A percentile compares a stretch with the other conserved stretches of the same genome.
Conservation (phyloP, 2,113 vertebrate genomes). For the Microtus pennsylvanicus region DNA sequence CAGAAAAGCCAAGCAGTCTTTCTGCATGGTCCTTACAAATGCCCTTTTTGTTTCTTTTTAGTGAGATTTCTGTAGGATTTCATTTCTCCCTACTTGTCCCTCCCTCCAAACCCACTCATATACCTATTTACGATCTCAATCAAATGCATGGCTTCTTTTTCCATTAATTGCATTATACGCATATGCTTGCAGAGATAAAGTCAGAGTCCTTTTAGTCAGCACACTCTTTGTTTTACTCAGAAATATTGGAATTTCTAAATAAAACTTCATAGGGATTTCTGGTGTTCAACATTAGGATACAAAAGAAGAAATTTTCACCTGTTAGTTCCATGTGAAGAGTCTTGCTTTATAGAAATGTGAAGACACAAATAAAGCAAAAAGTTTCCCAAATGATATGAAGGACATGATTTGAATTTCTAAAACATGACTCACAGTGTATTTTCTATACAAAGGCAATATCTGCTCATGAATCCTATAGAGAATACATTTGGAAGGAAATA, state of each 20-base stretch:
- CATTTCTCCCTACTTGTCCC: too few species aligned
- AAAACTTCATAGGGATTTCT: background rate
- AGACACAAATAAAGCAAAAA: background rate
- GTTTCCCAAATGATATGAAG: background rate
- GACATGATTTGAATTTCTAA: background rate
- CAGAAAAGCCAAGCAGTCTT: too few species aligned
- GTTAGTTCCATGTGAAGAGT: background rate
- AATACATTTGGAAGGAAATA: background rate
- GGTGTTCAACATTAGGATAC: background rate
- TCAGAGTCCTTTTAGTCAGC: background rate
- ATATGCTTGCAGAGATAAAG: background rate
- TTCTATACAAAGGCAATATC: background rate
- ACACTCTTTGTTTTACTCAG: background rate
- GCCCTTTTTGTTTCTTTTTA: too few species aligned
- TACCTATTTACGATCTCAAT: background rate
- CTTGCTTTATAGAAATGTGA: background rate
- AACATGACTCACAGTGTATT: background rate
- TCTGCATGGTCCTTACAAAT: too few species aligned
- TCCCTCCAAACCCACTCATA: too few species aligned
- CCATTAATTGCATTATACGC: background rate
- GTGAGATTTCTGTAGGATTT: too few species aligned
- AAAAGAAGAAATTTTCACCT: background rate
- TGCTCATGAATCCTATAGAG: background rate
- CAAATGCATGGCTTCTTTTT: background rate
- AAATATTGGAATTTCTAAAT: background rate